Evolutionary conservation across 2,888 invertebrate genomes (phyloP), one percentile per base, ranked within the genome.

Genomic region (Drosophila setosimentum): DNA sequence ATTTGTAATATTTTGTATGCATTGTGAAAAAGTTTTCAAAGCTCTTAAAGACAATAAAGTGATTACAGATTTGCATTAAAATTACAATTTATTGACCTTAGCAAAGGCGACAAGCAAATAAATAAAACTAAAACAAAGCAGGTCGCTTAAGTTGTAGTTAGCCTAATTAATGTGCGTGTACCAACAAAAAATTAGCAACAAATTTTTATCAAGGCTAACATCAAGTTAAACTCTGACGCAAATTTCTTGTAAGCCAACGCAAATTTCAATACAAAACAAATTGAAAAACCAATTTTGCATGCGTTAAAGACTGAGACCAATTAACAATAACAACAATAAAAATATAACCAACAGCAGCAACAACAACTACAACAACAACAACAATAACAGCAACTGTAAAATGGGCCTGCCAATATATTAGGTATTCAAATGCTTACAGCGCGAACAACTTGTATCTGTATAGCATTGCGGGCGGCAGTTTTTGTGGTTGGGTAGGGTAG

Each of bases 351-450:
- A n/a, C n/a, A n/a, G n/a, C n/a, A n/a, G n/a, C 48, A 59, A 53
- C 32, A 58, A 42, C 29, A 59, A 40, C 24, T 11, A 6, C 13
- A 40, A 10, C 18, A 35, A 37, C 37, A 37, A 37, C 37, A 37
- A 18, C 3, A 37, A 6, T 2, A 70, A 59, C 66, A 76, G 65
- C 70, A 68, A 76, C 32, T 70, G 65, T 69, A 67, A 75, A 78
- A 64, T 53, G 57, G 62, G 81, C 74, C 68, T 67, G 68, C 54
- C 72, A 61, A 33, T 42, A 53, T 53, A 73, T 85, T 83, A 89
- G 79, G 70, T 84, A 85, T 85, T 87, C 85, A 89, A 86, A 82
- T 81, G 84, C 73, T 87, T 87, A 88, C 88, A 89, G 66, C 86
- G 65, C 65, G 53, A 70, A 60, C 60, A 68, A 69, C 76, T 63